Conservation (phyloP, 1,140 invertebrate genomes). For the Bemisia tabaci region DNA sequence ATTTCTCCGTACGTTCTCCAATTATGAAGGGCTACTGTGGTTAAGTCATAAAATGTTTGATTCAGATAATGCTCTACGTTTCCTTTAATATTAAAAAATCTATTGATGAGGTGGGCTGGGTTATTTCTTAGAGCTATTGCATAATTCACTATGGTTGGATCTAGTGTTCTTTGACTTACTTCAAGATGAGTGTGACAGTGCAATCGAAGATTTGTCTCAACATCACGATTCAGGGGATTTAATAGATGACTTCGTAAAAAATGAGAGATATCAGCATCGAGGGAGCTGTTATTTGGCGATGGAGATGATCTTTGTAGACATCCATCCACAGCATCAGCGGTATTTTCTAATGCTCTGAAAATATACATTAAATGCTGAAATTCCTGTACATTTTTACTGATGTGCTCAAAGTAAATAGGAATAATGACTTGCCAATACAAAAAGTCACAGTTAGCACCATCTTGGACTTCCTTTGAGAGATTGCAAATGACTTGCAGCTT, state of each 20-base stretch:
- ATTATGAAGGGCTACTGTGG: constrained; percentile 91
- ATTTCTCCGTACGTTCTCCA: constrained; percentile 96
- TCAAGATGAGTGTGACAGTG: constrained; percentile 84
- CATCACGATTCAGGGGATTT: constrained; percentile 62
- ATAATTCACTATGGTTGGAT: constrained; percentile 7
- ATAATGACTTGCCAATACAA: constrained; percentile 71
- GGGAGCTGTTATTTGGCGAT: constrained; percentile 42
- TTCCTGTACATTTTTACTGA: constrained; percentile 47
- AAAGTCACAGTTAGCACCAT: constrained; percentile 56
- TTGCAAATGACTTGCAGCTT: constrained; percentile 47
- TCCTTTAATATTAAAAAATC: constrained; percentile 14
- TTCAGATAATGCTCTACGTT: constrained; percentile 85
- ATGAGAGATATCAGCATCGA: constrained; percentile 29
- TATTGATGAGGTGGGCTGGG: neutral
- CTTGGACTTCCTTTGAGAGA: constrained; percentile 41
- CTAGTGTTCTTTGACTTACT: constrained; percentile 40
- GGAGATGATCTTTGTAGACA: constrained; percentile 24
- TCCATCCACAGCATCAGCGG: constrained; percentile 40
- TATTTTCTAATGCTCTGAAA: constrained; percentile 11
- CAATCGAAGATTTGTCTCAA: constrained; percentile 81
- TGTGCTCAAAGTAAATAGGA: constrained; percentile 57
- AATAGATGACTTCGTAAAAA: constrained; percentile 34
- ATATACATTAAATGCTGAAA: constrained; percentile 37
- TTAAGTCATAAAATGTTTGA: constrained; percentile 93
- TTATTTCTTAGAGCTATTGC: neutral